Evolutionary conservation across 1,140 invertebrate genomes (phyloP), one percentile per base, ranked within the genome.

Genomic region (Diploscapter pachys): DNA sequence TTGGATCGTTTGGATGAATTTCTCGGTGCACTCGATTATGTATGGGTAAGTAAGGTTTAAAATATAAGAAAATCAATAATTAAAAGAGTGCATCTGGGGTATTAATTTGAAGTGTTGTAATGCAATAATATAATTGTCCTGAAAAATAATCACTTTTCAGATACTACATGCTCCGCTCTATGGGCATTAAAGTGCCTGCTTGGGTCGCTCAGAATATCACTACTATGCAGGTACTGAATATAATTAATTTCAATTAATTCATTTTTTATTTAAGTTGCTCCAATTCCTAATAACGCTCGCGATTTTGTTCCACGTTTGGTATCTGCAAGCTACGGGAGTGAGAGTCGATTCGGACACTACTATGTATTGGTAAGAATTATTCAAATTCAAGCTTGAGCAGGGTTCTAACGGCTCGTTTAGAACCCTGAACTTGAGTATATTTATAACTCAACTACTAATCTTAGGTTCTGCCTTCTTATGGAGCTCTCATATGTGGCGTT

Each of bases 1-100:
- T 59, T 98, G 96, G 96, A 98, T 96, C 87, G 93, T 98, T 82
- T 92, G 94, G 49, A 96, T 99, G 92, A 98, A 99, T 88, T 98
- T 95, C 87, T 92, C 91, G 78, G 82, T 98, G 49, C 96, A 99
- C 88, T 93, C 94, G 73, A 89, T 96, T 79, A 99, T 99, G 96
- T 99, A 99, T 88, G 90, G 92, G 77, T 75, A 61, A 62, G 70
- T 68, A 13, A 51, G 13, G 8, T 62, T 31, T 31, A 31, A 0
- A 31, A 31, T 31, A 31, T 31, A 31, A 31, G 31, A 31, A 31
- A 31, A 31, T 31, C 31, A 31, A 31, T 31, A 31, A 31, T 31
- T 31, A 31, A 31, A 31, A 31, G 31, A 31, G 31, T 31, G 31
- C 31, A 31, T 31, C 31, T 31, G 31, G 31, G 31, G 31, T 31